A percentile compares a stretch with the other conserved stretches of the same genome.
These are phyloP conservation scores for Chymomyza amoena DNA, from an alignment of 2,888 invertebrate genomes.

Conservation along the genomic window DNA sequence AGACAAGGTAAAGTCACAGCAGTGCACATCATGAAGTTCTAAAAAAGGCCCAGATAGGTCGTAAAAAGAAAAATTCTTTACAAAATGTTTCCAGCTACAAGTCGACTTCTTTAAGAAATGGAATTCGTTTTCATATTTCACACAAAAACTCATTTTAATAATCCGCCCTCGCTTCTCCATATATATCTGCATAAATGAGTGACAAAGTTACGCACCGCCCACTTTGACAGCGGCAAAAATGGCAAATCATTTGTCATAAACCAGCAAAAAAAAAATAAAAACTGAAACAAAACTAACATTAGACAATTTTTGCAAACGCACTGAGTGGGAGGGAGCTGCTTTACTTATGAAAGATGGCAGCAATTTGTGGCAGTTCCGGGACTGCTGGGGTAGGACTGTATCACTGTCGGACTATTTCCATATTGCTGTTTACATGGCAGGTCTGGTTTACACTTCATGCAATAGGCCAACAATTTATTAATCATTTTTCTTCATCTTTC, in stretches of 20 bases:
- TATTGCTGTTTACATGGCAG: neutral
- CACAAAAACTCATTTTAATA: no score
- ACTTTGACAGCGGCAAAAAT: conserved; percentile 32
- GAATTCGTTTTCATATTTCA: no score
- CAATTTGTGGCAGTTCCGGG: neutral
- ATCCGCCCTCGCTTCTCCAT: neutral
- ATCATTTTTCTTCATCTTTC: no score
- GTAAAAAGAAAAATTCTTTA: no score
- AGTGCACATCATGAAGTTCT: no score
- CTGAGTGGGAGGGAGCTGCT: neutral
- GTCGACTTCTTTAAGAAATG: no score
- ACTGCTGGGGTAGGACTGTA: neutral
- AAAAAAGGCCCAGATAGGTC: no score
- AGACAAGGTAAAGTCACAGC: no score
- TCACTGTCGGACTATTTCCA: neutral
- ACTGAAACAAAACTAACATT: neutral
- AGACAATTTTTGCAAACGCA: neutral
- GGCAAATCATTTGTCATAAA: conserved; percentile 50
- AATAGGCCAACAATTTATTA: no score
- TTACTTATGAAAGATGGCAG: neutral
- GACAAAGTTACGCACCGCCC: conserved; percentile 31
- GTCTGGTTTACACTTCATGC: neutral
- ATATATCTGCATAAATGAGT: conserved; percentile 32
- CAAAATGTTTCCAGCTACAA: no score
- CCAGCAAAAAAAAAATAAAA: neutral